Percentiles rank a stretch among this genome's conserved stretches.
These are phyloP conservation scores for Tautogolabrus adspersus DNA, from an alignment of 2,113 vertebrate species.

Conservation along the genomic window DNA sequence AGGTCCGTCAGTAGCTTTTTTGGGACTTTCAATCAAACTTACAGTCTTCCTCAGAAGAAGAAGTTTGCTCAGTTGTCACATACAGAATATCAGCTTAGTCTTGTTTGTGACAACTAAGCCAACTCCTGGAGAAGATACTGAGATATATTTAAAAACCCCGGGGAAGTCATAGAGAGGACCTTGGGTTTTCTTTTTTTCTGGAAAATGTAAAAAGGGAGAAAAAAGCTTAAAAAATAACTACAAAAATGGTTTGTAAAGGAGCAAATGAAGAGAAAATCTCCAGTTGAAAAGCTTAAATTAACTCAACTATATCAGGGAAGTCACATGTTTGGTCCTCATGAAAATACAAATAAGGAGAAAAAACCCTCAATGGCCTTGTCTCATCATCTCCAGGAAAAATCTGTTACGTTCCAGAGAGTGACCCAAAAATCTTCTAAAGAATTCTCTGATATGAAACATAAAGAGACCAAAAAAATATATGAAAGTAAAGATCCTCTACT, in stretches of 20 bases:
- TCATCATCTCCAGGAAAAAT: not conserved
- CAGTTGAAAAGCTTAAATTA: too few relatives aligned
- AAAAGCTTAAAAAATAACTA: too few relatives aligned
- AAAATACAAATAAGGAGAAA: not conserved
- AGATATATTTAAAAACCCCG: not conserved
- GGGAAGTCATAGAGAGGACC: not conserved
- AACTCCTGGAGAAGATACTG: too few relatives aligned
- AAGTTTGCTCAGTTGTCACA: not conserved
- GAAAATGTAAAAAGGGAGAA: too few relatives aligned
- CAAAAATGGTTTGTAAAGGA: too few relatives aligned
- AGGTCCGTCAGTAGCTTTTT: not conserved
- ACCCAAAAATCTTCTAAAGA: not conserved
- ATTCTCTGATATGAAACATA: not conserved
- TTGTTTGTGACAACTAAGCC: too few relatives aligned
- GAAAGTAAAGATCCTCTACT: not conserved
- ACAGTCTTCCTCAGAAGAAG: not conserved
- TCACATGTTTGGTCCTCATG: too few relatives aligned
- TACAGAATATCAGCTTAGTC: too few relatives aligned
- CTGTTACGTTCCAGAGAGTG: not conserved
- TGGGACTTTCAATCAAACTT: too few relatives aligned
- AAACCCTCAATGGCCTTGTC: conserved; percentile 4
- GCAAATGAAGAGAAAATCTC: too few relatives aligned
- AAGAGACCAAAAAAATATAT: not conserved
- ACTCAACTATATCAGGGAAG: not conserved
- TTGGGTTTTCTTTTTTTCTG: too few relatives aligned